Conservation (phyloP, 2,797 vertebrate species). For the Intellagama lesueurii region DNA sequence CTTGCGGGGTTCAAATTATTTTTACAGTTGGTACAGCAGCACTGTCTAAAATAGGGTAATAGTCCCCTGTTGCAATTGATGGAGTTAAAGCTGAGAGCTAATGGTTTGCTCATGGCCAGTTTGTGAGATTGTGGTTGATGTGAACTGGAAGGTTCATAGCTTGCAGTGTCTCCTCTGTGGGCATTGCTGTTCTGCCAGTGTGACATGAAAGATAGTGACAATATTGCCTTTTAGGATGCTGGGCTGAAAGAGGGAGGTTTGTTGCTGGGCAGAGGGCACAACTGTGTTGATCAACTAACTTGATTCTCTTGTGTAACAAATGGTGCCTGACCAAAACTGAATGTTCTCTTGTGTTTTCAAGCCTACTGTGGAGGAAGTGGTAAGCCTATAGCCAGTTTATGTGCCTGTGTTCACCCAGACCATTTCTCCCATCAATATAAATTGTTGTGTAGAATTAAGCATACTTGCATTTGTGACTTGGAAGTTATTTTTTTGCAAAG, state of each 20-base stretch:
- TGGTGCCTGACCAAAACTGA: slow-evolving; percentile 78
- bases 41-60: neutral
- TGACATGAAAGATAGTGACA: neutral
- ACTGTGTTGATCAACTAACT: neutral
- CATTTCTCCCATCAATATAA: slow-evolving; percentile 72
- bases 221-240: neutral
- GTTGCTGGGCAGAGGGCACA: neutral
- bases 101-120: neutral
- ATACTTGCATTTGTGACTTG: slow-evolving; percentile 12
- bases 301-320: slow-evolving; percentile 12
- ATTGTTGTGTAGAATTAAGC: slow-evolving; percentile 52
- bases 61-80: neutral
- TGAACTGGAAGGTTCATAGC: neutral
- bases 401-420: slow-evolving; percentile 72
- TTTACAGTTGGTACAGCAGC: neutral
- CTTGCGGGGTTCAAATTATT: neutral
- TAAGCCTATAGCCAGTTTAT: slow-evolving; percentile 84
- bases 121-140: neutral
- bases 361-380: slow-evolving; percentile 95
- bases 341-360: slow-evolving; percentile 91
- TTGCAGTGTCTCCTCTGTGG: neutral
- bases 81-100: neutral
- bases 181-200: neutral
- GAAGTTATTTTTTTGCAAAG: slow-evolving; percentile 39
- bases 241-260: neutral